phyloP scores from a whole-genome alignment of 2,113 vertebrate genomes.

The Heliornis fulica region DNA sequence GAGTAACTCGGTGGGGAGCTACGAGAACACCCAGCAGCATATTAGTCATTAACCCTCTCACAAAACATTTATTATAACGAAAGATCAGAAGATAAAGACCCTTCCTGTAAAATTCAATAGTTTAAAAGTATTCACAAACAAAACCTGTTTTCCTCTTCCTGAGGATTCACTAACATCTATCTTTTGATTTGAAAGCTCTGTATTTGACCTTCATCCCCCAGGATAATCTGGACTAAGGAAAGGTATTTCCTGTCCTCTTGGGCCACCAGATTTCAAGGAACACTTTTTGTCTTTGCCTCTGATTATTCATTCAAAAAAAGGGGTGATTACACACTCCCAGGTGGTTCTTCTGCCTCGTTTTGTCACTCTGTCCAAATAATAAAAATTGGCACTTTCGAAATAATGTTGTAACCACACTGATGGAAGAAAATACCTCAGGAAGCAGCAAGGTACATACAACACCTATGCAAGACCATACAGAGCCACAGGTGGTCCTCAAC shows the following conservation, averaged over 20 bases:
- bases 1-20: background rate
- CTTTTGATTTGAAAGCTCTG: background rate
- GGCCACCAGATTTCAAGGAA: background rate
- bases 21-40: background rate
- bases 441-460: background rate
- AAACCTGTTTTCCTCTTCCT: background rate
- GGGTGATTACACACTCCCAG: too few relatives aligned
- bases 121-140: background rate
- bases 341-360: background rate
- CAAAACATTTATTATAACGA: background rate
- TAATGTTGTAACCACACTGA: background rate
- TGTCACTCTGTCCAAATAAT: background rate
- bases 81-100: background rate
- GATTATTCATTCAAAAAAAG: too few relatives aligned
- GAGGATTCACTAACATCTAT: background rate
- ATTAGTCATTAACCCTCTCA: background rate
- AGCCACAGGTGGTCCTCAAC: background rate
- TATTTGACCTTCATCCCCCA: background rate
- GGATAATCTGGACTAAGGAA: background rate
- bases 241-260: constrained; percentile 7
- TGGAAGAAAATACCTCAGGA: background rate
- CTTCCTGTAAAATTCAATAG: background rate
- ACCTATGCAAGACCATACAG: rapidly evolving
- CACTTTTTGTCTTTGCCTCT: background rate
- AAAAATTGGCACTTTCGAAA: too few relatives aligned